Percentiles rank a stretch among this genome's conserved stretches.
Conservation (phyloP, 1,140 invertebrate species). For the Maconellicoccus hirsutus region DNA sequence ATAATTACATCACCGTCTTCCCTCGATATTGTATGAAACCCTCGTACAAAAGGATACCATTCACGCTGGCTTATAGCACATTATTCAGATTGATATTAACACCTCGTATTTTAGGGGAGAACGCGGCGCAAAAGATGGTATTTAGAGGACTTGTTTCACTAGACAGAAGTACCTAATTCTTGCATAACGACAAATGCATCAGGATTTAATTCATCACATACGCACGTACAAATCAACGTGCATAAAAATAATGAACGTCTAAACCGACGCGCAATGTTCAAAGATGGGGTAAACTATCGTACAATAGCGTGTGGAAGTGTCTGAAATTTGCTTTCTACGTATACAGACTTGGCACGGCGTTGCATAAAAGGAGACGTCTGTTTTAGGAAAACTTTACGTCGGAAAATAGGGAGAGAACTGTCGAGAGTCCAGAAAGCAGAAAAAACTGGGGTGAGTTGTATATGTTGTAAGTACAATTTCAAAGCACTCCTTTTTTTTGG, state of each 20-base stretch:
- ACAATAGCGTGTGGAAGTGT: not conserved
- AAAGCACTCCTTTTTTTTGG: not conserved
- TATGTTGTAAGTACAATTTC: not conserved
- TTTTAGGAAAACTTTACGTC: constrained; percentile 5
- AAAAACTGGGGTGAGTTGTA: not conserved
- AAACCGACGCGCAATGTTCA: not conserved
- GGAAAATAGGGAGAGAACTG: not conserved
- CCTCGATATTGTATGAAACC: too few relatives aligned
- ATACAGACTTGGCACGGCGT: not conserved
- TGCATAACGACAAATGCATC: not conserved
- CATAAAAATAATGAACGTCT: not conserved
- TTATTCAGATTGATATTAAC: too few relatives aligned
- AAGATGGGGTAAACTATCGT: not conserved
- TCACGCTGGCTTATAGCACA: too few relatives aligned
- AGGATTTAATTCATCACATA: not conserved
- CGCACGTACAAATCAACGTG: not conserved
- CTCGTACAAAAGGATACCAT: too few relatives aligned
- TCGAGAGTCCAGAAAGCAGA: not conserved
- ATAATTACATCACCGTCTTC: too few relatives aligned
- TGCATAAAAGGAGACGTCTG: not conserved
- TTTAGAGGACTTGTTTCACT: too few relatives aligned
- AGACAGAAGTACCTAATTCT: too few relatives aligned
- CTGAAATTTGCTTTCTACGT: not conserved
- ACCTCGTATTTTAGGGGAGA: too few relatives aligned
- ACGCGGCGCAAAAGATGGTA: too few relatives aligned